Base-by-base conservation (phyloP, 2,888 invertebrate genomes). In the Erpobdella octoculata region DNA sequence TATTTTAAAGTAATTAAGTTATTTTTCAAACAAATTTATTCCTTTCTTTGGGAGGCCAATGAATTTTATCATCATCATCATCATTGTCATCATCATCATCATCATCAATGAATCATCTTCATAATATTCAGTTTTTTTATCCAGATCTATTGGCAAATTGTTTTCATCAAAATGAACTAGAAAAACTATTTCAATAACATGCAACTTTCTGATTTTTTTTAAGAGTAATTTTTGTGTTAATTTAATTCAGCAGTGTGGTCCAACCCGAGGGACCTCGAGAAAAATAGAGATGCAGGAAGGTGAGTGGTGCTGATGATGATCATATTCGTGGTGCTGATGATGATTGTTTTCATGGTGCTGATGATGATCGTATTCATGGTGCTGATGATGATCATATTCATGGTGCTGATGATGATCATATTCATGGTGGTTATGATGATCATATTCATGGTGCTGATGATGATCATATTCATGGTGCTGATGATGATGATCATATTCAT, bases 371-470 rank as follows among this genome's bases (percentile, higher is more conserved):
- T 8, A 35, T 12, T 33, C 12, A 66, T 6, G 28, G 33, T 4
- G 62, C 28, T 8, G 62, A n/a, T 8, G 62, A n/a, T 8, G 62
- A 33, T 8, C 31, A 62, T 8, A 35, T n/a, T 8, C 18, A 9
- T 31, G 66, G 33, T 18, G 71, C 15, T 38, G 53, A 41, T 41
- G 65, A 25, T 28, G 21, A 15, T 33, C 21, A 0, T 28, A n/a
- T n/a, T n/a, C n/a, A n/a, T 62, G 0, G 38, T 37, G 21, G 36
- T 8, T 28, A 38, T 38, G 64, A 41, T 33, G 6, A 8, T n/a
- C 46, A 31, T 64, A 61, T 21, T 59, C 59, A n/a, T 70, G 41
- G 38, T 31, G 72, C 36, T 67, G 59, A 68, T 68, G 21, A 33
- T 28, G 48, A 66, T 66, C 38, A 67, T 8, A 35, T 12, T 33